Evolutionary conservation across 64 coral and sea anemone species (phyloP).

Genomic region (Dendronephthya gigantea): DNA sequence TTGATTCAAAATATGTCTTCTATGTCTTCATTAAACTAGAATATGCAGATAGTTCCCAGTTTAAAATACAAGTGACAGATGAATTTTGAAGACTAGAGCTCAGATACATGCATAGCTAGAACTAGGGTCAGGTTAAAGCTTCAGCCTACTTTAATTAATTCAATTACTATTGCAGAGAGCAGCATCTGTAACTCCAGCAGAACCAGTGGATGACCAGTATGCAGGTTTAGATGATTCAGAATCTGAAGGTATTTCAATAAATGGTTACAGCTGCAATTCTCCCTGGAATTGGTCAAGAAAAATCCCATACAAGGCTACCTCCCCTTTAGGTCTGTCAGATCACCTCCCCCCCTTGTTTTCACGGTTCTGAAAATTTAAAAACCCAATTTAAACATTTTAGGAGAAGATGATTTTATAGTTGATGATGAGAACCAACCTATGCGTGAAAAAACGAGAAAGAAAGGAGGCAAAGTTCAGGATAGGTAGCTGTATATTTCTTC

Average conservation of each 20-base stretch:
- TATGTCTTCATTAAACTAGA: not conserved
- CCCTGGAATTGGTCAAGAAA: not conserved
- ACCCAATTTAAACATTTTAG: conserved; percentile 31
- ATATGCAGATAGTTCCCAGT: no score
- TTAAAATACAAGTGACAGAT: no score
- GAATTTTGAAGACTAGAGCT: no score
- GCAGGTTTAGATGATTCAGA: conserved; percentile 85
- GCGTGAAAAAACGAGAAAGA: conserved; percentile 50
- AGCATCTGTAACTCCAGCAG: not conserved
- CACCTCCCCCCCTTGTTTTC: not conserved
- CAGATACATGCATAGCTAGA: no score
- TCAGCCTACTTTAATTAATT: not conserved
- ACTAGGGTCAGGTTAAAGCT: no score
- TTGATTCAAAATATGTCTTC: not conserved
- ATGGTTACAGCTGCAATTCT: no score
- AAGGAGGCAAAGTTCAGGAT: conserved; percentile 39
- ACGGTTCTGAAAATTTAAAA: no score
- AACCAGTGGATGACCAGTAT: conserved; percentile 52
- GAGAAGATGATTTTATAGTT: conserved; percentile 95
- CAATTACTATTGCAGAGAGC: conserved; percentile 1
- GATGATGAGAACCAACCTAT: conserved; percentile 96
- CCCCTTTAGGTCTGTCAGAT: not conserved
- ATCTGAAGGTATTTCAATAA: conserved; percentile 78
- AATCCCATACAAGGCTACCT: not conserved
- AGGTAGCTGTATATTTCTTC: conserved; percentile 51